These are phyloP conservation scores for Araneus ventricosus DNA, from an alignment of 1,140 invertebrate species.

Conservation along the genomic window DNA sequence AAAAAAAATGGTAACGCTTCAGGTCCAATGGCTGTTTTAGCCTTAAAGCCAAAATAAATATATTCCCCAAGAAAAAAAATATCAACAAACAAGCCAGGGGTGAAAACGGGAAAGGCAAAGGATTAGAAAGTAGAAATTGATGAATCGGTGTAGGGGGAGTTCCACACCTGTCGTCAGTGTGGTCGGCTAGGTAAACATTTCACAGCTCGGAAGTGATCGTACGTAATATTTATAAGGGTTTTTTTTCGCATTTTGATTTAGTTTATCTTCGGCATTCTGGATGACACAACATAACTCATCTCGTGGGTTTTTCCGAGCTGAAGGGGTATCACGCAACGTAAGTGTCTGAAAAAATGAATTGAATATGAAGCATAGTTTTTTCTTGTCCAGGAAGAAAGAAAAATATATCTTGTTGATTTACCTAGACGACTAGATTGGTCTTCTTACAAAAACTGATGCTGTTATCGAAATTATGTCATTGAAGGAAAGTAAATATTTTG, in stretches of 20 bases:
- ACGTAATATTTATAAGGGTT: conserved; percentile 14
- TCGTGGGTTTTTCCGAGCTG: neutral
- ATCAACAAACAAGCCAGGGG: neutral
- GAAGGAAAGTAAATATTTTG: no score
- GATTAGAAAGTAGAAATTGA: conserved; percentile 34
- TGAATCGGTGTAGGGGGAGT: conserved; percentile 27
- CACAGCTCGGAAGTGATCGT: neutral
- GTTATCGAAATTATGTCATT: no score
- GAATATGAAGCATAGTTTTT: no score
- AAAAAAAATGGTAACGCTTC: neutral
- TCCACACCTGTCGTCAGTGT: conserved; percentile 3
- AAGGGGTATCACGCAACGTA: no score
- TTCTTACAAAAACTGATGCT: no score
- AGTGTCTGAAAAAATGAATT: no score
- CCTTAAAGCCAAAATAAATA: neutral
- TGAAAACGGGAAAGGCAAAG: neutral
- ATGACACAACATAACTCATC: neutral
- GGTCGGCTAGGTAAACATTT: conserved; percentile 24
- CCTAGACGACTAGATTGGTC: no score
- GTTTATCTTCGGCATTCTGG: neutral
- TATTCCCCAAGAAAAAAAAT: neutral
- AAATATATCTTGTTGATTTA: no score
- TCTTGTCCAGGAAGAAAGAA: no score
- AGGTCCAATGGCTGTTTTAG: neutral
- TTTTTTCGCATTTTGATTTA: neutral